These are phyloP conservation scores for Caenorhabditis sp. DNA, from an alignment of 2,888 invertebrate species.

Conservation along the genomic window DNA sequence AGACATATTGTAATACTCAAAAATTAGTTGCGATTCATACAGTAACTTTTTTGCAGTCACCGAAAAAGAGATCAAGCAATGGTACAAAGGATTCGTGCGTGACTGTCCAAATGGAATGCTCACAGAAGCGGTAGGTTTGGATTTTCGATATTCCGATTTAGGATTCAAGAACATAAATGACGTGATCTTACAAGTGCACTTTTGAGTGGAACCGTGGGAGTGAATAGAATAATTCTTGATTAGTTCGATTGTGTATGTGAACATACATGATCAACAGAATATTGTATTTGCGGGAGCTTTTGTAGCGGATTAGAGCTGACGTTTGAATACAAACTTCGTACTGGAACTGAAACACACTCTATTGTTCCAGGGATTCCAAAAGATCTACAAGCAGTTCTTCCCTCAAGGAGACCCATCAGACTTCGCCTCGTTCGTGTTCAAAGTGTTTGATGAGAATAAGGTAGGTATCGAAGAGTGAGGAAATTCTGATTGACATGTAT, in stretches of 20 bases:
- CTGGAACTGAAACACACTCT: conserved; percentile 87
- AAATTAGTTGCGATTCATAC: not conserved
- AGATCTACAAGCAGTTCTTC: conserved; percentile 99
- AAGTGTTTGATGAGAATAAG: conserved; percentile 98
- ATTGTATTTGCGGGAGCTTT: too few species aligned
- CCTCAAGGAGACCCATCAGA: conserved; percentile 99
- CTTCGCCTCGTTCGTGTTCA: conserved; percentile 97
- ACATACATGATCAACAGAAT: not conserved
- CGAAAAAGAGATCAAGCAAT: conserved; percentile 85
- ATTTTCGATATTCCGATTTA: not conserved
- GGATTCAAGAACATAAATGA: not conserved
- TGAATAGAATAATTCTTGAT: conserved; percentile 11
- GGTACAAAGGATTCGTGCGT: conserved; percentile 92
- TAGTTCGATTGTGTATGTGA: not conserved
- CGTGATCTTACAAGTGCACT: too few species aligned
- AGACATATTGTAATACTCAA: conserved; percentile 92
- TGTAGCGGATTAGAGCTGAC: not conserved
- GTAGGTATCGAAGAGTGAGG: conserved; percentile 85
- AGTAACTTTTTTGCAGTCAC: conserved; percentile 82
- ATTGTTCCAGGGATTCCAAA: conserved; percentile 92
- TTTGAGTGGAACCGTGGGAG: conserved; percentile 11
- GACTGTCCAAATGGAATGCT: conserved; percentile 96
- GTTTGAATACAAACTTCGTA: conserved; percentile 90
- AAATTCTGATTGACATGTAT: not conserved
- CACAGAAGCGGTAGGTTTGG: conserved; percentile 91